A percentile compares a stretch with the other conserved stretches of the same genome.
Evolutionary conservation across 2,888 invertebrate species (phyloP).

Genomic region (Hemicrepidius hirtus): DNA sequence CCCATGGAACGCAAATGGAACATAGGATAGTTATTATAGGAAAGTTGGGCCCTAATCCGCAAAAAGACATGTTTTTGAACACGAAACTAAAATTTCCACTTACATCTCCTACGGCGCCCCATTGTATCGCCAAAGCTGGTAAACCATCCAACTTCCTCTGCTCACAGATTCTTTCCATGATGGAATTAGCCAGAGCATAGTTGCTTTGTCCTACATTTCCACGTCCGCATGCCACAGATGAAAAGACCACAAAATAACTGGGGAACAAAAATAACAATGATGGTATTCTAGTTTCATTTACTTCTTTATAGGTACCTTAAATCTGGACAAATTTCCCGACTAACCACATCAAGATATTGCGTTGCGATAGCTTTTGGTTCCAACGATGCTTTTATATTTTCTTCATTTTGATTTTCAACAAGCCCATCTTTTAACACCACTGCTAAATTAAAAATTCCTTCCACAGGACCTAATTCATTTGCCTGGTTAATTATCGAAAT

Average conservation of each 20-base stretch:
- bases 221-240: slow-evolving; percentile 92
- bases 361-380: slow-evolving; percentile 90
- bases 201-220: slow-evolving; percentile 95
- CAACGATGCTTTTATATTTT: slow-evolving; percentile 80
- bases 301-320: no score
- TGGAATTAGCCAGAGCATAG: slow-evolving; percentile 92
- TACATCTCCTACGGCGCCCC: slow-evolving; percentile 95
- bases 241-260: slow-evolving; percentile 91
- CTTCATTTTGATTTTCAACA: slow-evolving; percentile 84
- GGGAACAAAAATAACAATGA: no score
- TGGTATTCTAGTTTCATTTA: no score
- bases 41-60: no score
- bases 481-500: slow-evolving; percentile 80
- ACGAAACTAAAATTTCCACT: not conserved
- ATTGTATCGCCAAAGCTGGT: slow-evolving; percentile 90
- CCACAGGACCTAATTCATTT: slow-evolving; percentile 79
- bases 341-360: slow-evolving; percentile 81
- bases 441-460: slow-evolving; percentile 93
- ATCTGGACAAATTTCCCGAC: slow-evolving; percentile 76
- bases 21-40: no score
- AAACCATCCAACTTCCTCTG: slow-evolving; percentile 80
- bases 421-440: slow-evolving; percentile 85
- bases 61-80: no score
- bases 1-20: no score
- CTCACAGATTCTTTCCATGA: slow-evolving; percentile 93